Evolutionary conservation across 2,113 vertebrate genomes (phyloP).

Genomic region (Sturnira hondurensis): DNA sequence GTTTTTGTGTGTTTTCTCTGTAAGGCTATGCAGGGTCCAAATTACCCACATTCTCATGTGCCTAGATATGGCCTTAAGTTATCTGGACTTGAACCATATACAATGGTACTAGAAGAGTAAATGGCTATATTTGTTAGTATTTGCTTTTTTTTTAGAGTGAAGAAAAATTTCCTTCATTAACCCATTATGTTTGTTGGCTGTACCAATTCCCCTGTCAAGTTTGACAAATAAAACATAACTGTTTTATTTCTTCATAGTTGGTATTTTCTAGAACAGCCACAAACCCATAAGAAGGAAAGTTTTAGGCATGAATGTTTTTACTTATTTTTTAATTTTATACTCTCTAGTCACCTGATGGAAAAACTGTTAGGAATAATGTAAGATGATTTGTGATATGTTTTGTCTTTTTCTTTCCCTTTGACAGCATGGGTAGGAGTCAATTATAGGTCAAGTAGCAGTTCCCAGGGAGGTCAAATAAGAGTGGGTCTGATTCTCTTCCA

Average conservation of each 20-base stretch:
- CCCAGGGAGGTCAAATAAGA: background rate
- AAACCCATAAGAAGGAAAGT: background rate
- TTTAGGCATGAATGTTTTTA: background rate
- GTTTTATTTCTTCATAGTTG: background rate
- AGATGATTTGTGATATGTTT: background rate
- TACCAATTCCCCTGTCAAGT: background rate
- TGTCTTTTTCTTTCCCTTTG: background rate
- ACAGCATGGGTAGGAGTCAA: background rate
- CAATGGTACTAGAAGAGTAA: background rate
- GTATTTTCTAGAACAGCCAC: background rate
- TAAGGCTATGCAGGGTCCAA: background rate
- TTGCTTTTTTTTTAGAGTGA: background rate
- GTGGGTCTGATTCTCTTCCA: background rate
- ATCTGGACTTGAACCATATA: background rate
- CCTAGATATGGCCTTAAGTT: background rate
- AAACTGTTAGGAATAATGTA: background rate
- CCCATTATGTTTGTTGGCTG: rapidly evolving
- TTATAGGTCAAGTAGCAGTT: background rate
- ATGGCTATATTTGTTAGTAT: background rate
- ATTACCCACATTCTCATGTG: background rate
- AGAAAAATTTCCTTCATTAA: no score
- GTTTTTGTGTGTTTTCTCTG: background rate
- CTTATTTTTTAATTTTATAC: background rate
- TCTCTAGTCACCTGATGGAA: background rate
- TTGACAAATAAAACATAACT: no score